Evolutionary conservation across 2,113 vertebrate species (phyloP), one percentile per base, ranked within the genome.

Genomic region (Cinclus cinclus): DNA sequence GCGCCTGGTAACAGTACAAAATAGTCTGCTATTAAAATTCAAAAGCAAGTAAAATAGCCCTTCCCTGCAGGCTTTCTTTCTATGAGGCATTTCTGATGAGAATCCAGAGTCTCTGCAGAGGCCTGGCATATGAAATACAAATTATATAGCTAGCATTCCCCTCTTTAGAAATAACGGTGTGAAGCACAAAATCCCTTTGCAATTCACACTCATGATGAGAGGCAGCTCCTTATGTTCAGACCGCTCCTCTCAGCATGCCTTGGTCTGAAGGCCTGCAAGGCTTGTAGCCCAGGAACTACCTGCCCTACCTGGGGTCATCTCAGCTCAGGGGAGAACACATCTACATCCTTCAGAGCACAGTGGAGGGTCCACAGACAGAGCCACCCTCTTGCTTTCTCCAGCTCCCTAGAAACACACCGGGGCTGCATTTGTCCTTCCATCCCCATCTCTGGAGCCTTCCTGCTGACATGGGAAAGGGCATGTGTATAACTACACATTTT

Each of bases 31-130:
- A 65, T 96, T 95, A 89, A 92, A 95, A 95, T 95, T 91, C 87
- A 85, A 89, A 96, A 92, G 91, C 58, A 87, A 95, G 83, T 37
- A 76, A 95, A 97, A 94, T 94, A 94, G 87, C 95, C 89, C 50
- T 95, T 95, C 84, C 65, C 74, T 37, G 37, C 87, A 95, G 93
- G 78, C 74, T 87, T 92, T 31, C 78, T 85, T 96, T 94, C 93
- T 90, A 31, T 73, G 44, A 95, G 74, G 82, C 89, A 95, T 92
- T 95, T 95, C 84, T 96, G 91, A 94, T 94, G 87, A 76, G 87
- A 90, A 94, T 95, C 93, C 91, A 90, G 74, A 82, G 33, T 47
- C 89, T 96, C 87, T 73, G 75, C 78, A 94, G 89, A 85, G 87
- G 55, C 63, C 78, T 92, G 95, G 91, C 87, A 80, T 65, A 41